Conservation (phyloP, 2,888 invertebrate species). For the Apodemia duryi region DNA sequence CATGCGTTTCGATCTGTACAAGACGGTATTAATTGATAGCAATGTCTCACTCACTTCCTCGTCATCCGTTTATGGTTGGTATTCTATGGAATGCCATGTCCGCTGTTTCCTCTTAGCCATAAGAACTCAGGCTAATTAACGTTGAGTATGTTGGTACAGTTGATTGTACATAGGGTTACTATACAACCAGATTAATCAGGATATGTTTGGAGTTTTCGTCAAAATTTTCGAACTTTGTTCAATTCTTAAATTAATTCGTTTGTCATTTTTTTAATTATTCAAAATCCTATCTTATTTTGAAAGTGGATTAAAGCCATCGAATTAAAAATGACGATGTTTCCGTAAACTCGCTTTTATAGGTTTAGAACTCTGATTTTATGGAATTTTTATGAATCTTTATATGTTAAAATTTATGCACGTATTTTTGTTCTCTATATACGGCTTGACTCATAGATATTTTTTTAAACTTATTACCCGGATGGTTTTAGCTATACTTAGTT, state of each 20-base stretch:
- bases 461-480: too few species aligned
- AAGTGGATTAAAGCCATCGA: too few species aligned
- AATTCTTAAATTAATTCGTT: neutral
- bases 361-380: too few species aligned
- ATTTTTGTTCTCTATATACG: too few species aligned
- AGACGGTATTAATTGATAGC: conserved; percentile 15
- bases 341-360: too few species aligned
- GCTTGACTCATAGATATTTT: too few species aligned
- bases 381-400: too few species aligned
- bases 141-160: conserved; percentile 11
- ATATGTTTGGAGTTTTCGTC: neutral
- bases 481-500: too few species aligned
- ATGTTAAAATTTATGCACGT: too few species aligned
- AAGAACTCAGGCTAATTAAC: conserved; percentile 10
- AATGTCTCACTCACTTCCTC: conserved; percentile 12
- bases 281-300: too few species aligned
- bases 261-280: neutral
- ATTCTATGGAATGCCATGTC: conserved; percentile 16
- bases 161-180: neutral
- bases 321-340: too few species aligned
- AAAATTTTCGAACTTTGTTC: too few species aligned
- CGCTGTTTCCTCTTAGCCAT: conserved; percentile 13
- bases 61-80: conserved; percentile 15
- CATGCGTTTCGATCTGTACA: conserved; percentile 14
- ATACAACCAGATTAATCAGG: neutral